Evolutionary conservation across 2,888 invertebrate genomes (phyloP), one percentile per base, ranked within the genome.

Genomic region (Endomychus coccineus): DNA sequence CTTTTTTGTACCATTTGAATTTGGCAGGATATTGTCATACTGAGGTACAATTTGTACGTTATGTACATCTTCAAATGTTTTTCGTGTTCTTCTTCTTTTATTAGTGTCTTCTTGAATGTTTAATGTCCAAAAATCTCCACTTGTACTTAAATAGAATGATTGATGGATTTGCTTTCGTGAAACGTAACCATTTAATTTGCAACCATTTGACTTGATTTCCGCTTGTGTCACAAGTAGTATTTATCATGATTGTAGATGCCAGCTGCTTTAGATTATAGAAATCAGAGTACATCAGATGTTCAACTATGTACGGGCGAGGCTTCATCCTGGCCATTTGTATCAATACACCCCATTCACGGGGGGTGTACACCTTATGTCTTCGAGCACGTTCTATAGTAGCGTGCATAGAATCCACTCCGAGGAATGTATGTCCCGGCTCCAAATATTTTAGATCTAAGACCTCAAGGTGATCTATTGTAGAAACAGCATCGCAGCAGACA

Each of bases 321-420:
- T 10, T 25, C 10, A 25, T 5, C 10, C 25, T 25, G 6, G 25
- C 25, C 5, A 10, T 10, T 10, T 6, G 10, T 5, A 25, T 25
- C 25, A 25, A 25, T 10, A 25, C 5, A 10, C 25, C 5, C 25
- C 25, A 25, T 11, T 25, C 10, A 7, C 25, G 25, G 5, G 25
- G 5, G 10, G n/a, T 25, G 5, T 25, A 25, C 5, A 25, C 44
- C 38, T 43, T 42, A 21, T 46, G 39, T 36, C 39, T 43, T 19
- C 43, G 27, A 21, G 41, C 41, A 27, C 40, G 34, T 27, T 47
- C 47, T n/a, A 49, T 46, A 3, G 40, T 40, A 1, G 39, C 29
- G 32, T 47, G 47, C 35, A 45, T 47, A 5, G 29, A 25, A 25
- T 28, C 29, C 4, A 10, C 11, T 14, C 14, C 29, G 6, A 28